phyloP scores from a whole-genome alignment of 2,888 invertebrate genomes.

The Siphonodentalium dalli region DNA sequence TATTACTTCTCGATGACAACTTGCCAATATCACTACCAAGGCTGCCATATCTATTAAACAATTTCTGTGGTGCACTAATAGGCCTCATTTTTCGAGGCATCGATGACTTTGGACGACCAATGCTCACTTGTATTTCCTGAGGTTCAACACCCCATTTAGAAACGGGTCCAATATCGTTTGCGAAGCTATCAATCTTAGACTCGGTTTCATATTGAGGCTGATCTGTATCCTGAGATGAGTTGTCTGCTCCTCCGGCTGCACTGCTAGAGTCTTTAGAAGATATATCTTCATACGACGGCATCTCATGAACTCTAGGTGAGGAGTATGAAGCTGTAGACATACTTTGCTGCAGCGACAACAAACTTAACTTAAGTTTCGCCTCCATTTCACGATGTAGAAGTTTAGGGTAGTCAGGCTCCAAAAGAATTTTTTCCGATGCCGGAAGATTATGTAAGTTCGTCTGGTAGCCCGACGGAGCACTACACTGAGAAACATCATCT shows the following conservation, averaged over 20 bases:
- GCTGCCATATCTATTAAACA: conserved; percentile 28
- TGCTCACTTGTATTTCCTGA: conserved; percentile 6
- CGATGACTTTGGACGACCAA: conserved; percentile 3
- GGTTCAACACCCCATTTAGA: conserved; percentile 7
- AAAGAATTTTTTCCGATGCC: conserved; percentile 35
- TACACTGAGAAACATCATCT: conserved; percentile 15
- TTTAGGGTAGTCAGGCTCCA: conserved; percentile 34
- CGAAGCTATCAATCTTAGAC: conserved; percentile 34
- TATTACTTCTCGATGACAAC: conserved; percentile 8
- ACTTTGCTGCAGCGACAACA: conserved; percentile 6
- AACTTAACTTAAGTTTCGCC: conserved; percentile 33
- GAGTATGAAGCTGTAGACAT: neutral
- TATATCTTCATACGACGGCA: neutral
- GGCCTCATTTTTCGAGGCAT: neutral
- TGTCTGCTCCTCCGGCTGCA: conserved; percentile 21
- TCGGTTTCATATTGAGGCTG: conserved; percentile 9
- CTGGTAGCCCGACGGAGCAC: conserved; percentile 20
- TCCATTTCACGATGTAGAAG: conserved; percentile 31
- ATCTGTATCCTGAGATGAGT: conserved; percentile 13
- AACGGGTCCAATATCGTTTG: conserved; percentile 29
- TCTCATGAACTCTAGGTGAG: conserved; percentile 3
- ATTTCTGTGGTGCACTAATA: conserved; percentile 19
- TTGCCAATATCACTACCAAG: conserved; percentile 21
- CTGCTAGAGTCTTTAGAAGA: too few relatives aligned
- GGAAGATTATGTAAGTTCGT: conserved; percentile 29